Percentiles rank a stretch among this genome's conserved stretches.
Conservation (phyloP, 2,113 vertebrate species). For the Alosa alosa region DNA sequence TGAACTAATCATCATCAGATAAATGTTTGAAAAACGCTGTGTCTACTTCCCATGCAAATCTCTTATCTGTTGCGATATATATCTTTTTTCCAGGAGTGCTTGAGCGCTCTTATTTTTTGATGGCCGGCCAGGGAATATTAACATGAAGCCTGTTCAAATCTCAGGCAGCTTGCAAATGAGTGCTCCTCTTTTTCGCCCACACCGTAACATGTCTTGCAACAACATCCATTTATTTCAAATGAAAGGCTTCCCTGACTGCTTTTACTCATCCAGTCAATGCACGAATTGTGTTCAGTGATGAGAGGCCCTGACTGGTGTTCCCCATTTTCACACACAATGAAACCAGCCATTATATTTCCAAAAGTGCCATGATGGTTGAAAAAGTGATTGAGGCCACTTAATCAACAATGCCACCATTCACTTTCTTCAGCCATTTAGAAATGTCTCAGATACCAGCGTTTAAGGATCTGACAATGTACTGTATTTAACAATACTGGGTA, state of each 20-base stretch:
- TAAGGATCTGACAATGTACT: background rate
- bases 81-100: constrained; percentile 4
- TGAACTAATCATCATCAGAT: background rate
- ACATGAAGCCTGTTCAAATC: background rate
- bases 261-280: background rate
- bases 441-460: background rate
- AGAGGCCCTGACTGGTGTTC: background rate
- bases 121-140: background rate
- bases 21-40: background rate
- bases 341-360: background rate
- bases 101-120: background rate
- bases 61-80: background rate
- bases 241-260: background rate
- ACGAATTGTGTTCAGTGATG: background rate
- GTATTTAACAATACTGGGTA: background rate
- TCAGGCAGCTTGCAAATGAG: background rate
- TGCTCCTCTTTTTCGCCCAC: background rate
- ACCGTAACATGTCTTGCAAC: background rate
- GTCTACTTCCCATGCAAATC: constrained; percentile 6
- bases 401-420: background rate
- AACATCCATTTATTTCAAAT: background rate
- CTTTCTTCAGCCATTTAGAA: background rate
- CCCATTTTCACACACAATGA: background rate
- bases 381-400: background rate
- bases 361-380: background rate